Evolutionary conservation across 2,888 invertebrate genomes (phyloP), one percentile per base, ranked within the genome.

Genomic region (Hemicrepidius hirtus): DNA sequence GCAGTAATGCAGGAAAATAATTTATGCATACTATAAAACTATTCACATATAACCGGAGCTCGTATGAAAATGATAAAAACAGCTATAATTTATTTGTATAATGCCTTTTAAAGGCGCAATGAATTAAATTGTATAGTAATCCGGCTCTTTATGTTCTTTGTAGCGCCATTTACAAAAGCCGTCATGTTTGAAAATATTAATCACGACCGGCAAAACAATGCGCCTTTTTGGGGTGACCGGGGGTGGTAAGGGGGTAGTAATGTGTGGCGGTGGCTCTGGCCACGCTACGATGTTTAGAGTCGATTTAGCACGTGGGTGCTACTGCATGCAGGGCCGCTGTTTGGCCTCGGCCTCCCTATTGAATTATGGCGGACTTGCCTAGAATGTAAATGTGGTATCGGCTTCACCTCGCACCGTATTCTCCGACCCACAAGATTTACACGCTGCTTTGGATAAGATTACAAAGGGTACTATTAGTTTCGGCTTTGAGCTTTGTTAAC

Each of bases 41-140:
- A 67, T 71, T 70, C 63, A 62, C 46, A 57, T 68, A 53, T 50
- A 53, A 59, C 68, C 57, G 62, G 35, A 59, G 55, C 50, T 60
- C 35, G 65, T 62, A 68, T 63, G 72, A 63, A 71, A 73, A 75
- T 68, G 62, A 75, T 74, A 77, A 78, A 79, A 79, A 78, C 78
- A 73, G 78, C 76, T 75, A 78, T 80, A 79, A 80, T 80, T 80
- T 80, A 79, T 80, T 78, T 76, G 76, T 78, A 78, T 79, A 79
- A 79, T 78, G 78, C 79, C 79, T 77, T 80, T 80, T 77, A 79
- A 79, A 77, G 77, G 80, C 77, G 78, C 74, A 75, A 77, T 76
- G 76, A 79, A 80, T 80, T 80, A 80, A 81, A 81, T 79, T 77
- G 79, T 78, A 81, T 80, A 80, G 80, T 80, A 81, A 80, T 80